Percentiles rank a stretch among this genome's conserved stretches.
These are phyloP conservation scores for Arenaria interpres DNA, from an alignment of 2,113 vertebrate species.

Conservation along the genomic window DNA sequence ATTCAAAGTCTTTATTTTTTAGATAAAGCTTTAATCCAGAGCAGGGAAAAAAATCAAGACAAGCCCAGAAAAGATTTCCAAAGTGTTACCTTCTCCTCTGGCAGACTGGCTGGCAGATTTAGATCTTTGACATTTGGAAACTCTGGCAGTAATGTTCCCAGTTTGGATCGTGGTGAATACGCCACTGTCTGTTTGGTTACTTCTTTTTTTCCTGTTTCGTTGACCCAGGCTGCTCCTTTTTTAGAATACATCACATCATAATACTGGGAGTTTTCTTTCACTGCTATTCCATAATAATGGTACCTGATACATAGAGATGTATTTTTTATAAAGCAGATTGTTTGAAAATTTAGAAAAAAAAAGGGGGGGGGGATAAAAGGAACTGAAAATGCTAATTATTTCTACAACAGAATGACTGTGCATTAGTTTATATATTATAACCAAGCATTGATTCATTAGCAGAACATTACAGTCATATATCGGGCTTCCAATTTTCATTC, in stretches of 20 bases:
- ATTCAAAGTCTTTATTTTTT: conserved; percentile 1
- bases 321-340: background rate
- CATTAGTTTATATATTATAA: background rate
- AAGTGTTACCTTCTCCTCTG: conserved; percentile 96
- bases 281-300: conserved; percentile 98
- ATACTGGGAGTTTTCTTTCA: conserved; percentile 97
- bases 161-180: conserved; percentile 99
- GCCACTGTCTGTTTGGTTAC: conserved; percentile 99
- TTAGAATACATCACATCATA: conserved; percentile 99
- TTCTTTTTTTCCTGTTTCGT: conserved; percentile 98
- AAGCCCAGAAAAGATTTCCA: conserved; percentile 67
- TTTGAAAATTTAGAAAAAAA: background rate
- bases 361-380: background rate
- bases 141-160: conserved; percentile 97
- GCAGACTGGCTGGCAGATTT: conserved; percentile 96
- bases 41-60: background rate
- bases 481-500: conserved; percentile 29
- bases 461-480: background rate
- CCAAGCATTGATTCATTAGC: background rate
- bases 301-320: conserved; percentile 81
- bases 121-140: conserved; percentile 99
- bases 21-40: conserved; percentile 39
- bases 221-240: conserved; percentile 98
- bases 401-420: background rate
- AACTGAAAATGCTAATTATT: background rate